Base-by-base conservation (phyloP, 2,113 vertebrate species). In the Phylloscopus trochilus region DNA sequence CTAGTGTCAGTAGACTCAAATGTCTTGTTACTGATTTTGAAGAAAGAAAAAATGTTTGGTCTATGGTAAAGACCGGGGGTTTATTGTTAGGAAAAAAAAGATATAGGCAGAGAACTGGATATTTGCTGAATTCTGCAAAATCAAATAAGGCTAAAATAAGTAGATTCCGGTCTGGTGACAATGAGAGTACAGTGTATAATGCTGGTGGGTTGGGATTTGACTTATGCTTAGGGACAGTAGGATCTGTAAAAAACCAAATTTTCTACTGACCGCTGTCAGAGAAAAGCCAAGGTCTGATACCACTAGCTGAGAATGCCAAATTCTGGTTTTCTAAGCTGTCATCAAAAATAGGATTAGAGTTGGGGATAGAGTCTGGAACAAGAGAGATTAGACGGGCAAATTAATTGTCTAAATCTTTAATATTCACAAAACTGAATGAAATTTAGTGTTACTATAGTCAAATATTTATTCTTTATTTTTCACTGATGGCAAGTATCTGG, bases 401-500 rank as follows among this genome's bases (percentile, higher is more conserved):
- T 89, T 91, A 92, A 89, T 72, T 85, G 88, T 60, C 75, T 68
- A 73, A 83, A 88, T 88, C 75, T 95, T 91, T 77, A 90, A 81
- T 89, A 93, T 52, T 89, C 60, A 68, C 33, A 87, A 78, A 95
- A 89, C 24, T 74, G 30, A 39, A 83, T 37, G 52, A 75, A 92
- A 87, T 80, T 74, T 89, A 73, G 60, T 92, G 68, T 84, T 6
- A 2, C 64, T 72, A 46, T 47, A 89, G 52, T 81, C 86, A 96
- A 93, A 94, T 87, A 91, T 87, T 92, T 93, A 83, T 92, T 90
- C 73, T 77, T 83, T 63, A 70, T 93, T 94, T 94, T 92, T 47
- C 60, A 75, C 44, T 60, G 53, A 90, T 69, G 58, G 75, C n/a
- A 91, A 93, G 64, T 44, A n/a, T 49, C 52, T 93, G 80, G 76